Evolutionary conservation across 2,888 invertebrate genomes (phyloP), one percentile per base, ranked within the genome.

Genomic region (Syritta pipiens): DNA sequence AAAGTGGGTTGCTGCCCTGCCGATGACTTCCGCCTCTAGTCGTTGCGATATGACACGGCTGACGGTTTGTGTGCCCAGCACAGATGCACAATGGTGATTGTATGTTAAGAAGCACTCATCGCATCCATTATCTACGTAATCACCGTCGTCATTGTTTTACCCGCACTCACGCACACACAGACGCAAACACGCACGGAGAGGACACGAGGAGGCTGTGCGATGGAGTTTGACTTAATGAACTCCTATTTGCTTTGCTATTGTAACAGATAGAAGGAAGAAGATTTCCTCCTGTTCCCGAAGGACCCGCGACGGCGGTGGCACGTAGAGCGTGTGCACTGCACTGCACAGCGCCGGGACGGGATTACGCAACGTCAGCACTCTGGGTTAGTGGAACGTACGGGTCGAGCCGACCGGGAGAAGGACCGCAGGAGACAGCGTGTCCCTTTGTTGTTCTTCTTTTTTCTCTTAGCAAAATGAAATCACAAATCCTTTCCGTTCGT

Each of bases 201-300:
- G 35, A 22, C 1, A 20, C 5, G 19, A 4, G 20, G 17, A 19
- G n/a, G n/a, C n/a, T 30, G 35, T 24, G n/a, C 42, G 42, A 14
- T 53, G 68, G 68, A 71, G 60, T 60, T 74, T 79, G 67, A 62
- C 79, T 79, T 79, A 79, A 79, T 79, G 74, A 79, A 79, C 79
- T 67, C 24, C 40, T 79, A 68, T 79, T 79, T 79, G 79, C 67
- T 20, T 62, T 79, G 74, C 67, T 59, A 32, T 68, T 74, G 35
- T 62, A 62, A 42, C 60, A 42, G 62, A 37, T 51, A 53, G 24
- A 35, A 24, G 42, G 60, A 65, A 42, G 46, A 63, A 62, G 42
- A 30, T 62, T 37, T 62, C 14, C 69, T 69, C 32, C 48, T 14
- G 51, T 57, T 77, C 76, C 76, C 57, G 63, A 71, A 65, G 71